Evolutionary conservation across 2,113 vertebrate species (phyloP).

Genomic region (Brachyistius frenatus): DNA sequence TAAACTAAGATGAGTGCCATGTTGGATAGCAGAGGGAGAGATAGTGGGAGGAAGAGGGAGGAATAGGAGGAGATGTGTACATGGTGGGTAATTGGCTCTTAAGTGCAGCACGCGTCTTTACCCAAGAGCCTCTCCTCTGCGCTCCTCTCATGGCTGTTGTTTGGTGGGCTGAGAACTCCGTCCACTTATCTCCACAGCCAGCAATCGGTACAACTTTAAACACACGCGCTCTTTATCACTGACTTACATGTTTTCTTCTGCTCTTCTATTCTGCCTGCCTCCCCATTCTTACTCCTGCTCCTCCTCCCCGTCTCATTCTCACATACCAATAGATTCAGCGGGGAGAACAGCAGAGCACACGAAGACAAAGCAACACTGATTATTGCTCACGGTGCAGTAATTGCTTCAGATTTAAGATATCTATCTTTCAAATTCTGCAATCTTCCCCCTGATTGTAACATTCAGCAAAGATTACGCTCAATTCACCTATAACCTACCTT

Average conservation of each 20-base stretch:
- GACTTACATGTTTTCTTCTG: constrained; percentile 50
- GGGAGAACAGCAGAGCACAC: not conserved
- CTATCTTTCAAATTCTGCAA: no score
- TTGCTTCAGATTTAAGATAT: no score
- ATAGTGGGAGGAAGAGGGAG: constrained; percentile 55
- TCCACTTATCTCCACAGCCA: constrained; percentile 73
- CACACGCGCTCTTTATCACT: constrained; percentile 67
- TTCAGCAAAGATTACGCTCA: no score
- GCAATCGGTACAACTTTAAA: constrained; percentile 74
- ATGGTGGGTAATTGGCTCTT: constrained; percentile 83
- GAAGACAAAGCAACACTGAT: not conserved
- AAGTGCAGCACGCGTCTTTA: constrained; percentile 81
- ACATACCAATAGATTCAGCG: constrained; percentile 8
- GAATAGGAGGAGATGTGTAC: constrained; percentile 72
- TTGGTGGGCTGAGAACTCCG: constrained; percentile 71
- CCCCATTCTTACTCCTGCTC: constrained; percentile 8
- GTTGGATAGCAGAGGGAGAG: constrained; percentile 69
- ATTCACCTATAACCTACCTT: no score
- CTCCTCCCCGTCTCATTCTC: not conserved
- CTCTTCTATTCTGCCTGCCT: constrained; percentile 23
- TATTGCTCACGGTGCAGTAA: no score
- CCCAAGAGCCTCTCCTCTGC: constrained; percentile 71
- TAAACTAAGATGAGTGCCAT: constrained; percentile 80
- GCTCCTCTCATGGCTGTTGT: constrained; percentile 71
- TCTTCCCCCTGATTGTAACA: no score